Percentiles rank a stretch among this genome's conserved stretches.
Evolutionary conservation across 2,888 invertebrate species (phyloP).

Genomic region (Coleophora deauratella): DNA sequence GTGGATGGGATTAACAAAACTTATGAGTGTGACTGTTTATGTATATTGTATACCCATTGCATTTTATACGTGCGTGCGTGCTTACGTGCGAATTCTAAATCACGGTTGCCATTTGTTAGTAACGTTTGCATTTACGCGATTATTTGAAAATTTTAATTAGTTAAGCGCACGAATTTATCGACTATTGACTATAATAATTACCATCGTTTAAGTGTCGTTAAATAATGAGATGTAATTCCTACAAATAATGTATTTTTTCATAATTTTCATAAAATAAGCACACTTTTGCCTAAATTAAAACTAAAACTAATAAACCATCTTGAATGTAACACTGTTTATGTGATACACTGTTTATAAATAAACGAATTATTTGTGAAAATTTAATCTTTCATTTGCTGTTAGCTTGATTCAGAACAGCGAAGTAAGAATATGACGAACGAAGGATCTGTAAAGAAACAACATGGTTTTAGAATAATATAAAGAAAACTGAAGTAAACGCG

Average conservation of each 20-base stretch:
- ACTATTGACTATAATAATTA: conserved; percentile 39
- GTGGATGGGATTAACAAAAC: too few species aligned
- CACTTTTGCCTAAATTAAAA: conserved; percentile 57
- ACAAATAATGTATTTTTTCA: conserved; percentile 47
- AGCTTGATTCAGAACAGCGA: conserved; percentile 55
- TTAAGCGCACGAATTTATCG: conserved; percentile 69
- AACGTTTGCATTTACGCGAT: conserved; percentile 44
- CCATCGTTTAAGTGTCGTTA: conserved; percentile 40
- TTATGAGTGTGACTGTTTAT: too few species aligned
- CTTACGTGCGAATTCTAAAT: conserved; percentile 33
- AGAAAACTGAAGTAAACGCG: too few species aligned
- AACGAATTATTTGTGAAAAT: conserved; percentile 52
- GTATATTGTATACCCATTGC: too few species aligned
- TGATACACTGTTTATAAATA: conserved; percentile 70
- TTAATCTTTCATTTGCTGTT: conserved; percentile 35
- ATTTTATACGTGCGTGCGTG: too few species aligned
- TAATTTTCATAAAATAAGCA: conserved; percentile 52
- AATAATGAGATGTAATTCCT: conserved; percentile 21
- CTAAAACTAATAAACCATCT: conserved; percentile 41
- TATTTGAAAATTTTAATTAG: conserved; percentile 29
- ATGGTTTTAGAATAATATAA: background rate
- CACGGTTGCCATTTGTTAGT: conserved; percentile 41
- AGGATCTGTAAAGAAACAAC: conserved; percentile 42
- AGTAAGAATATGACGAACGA: conserved; percentile 60
- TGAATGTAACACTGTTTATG: conserved; percentile 41